Base-by-base conservation (phyloP, 2,888 invertebrate genomes). In the Volucella inanis region DNA sequence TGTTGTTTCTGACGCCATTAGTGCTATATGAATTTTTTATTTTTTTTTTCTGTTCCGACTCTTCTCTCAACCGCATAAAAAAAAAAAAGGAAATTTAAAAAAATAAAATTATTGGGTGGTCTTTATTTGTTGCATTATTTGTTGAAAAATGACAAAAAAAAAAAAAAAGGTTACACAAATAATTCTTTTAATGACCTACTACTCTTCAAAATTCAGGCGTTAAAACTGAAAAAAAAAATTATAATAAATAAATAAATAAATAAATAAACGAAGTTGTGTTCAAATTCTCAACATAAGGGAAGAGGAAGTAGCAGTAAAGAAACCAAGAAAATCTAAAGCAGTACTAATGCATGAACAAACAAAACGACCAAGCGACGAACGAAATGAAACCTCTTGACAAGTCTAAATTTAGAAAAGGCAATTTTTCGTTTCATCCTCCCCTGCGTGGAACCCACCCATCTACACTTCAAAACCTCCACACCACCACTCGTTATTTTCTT, bases 1-100 rank as follows among this genome's bases (percentile, higher is more conserved):
- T 54, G 57, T 18, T 76, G 50, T 68, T 75, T 80, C 80, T 84
- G 84, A 80, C 84, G 84, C 84, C 80, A 84, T 84, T 80, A 80
- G 84, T 80, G 70, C 75, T 76, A 71, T 84, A 80, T 84, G 84
- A 82, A 78, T 72, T 65, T 52, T 18, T 31, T 54, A n/a, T 54
- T 31, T 38, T 41, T 15, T 12, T 14, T 9, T 59, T 59, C 12
- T 22, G 22, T 65, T 22, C 18, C 18, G 18, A 22, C 18, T 22
- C 18, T 22, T 22, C 18, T 22, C 3, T 3, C 18, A 22, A 22
- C 2, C 18, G 3, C 18, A 3, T 3, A 22, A 2, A 22, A 22
- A 0, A 18, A 1, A 22, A 71, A 71, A 82, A 76, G 50, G 64
- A 57, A 71, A 59, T 59, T 54, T 11, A 18, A 59, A 59, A n/a